Base-by-base conservation (phyloP, 2,113 vertebrate genomes). In the Athene noctua region DNA sequence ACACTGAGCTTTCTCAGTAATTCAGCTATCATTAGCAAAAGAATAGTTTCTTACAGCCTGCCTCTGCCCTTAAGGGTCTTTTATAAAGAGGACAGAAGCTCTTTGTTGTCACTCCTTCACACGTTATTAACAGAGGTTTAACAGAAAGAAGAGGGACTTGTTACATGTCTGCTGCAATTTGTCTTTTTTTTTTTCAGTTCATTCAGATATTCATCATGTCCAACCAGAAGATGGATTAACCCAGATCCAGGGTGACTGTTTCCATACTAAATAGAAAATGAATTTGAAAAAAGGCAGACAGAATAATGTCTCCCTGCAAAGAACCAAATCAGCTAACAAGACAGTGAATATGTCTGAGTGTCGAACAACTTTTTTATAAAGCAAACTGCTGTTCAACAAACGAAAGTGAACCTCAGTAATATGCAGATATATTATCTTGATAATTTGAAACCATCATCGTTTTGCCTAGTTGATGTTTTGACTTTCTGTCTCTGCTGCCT, bases 31-130 rank as follows among this genome's bases (percentile, higher is more conserved):
- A 97, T 97, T 98, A 98, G 96, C 93, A 95, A 97, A 96, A 97
- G 94, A 97, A 97, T 96, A 74, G 95, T 86, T 95, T 96, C 96
- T 97, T 91, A 97, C 88, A 97, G 95, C 93, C 73, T 94, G 85
- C 66, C 78, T 66, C 36, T 94, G 84, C 92, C 97, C 94, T 94
- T 95, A 92, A 96, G 94, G 95, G 94, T 91, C 95, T 94, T 97
- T 96, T 85, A 70, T 86, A 67, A 68, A 54, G 88, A 92, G 96
- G 96, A 98, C 97, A 97, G 94, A 95, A 93, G 86, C 7, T 68
- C 97, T 98, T 98, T 98, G 97, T 98, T 95, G 68, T 73, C 92
- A 92, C 86, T 92, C 90, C 78, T 97, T 98, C 97, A 97, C 88
- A 95, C 58, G 3, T 95, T 97, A 97, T 94, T 97, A 97, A 97